Evolutionary conservation across 2,113 vertebrate genomes (phyloP).

Genomic region (Pandion haliaetus): DNA sequence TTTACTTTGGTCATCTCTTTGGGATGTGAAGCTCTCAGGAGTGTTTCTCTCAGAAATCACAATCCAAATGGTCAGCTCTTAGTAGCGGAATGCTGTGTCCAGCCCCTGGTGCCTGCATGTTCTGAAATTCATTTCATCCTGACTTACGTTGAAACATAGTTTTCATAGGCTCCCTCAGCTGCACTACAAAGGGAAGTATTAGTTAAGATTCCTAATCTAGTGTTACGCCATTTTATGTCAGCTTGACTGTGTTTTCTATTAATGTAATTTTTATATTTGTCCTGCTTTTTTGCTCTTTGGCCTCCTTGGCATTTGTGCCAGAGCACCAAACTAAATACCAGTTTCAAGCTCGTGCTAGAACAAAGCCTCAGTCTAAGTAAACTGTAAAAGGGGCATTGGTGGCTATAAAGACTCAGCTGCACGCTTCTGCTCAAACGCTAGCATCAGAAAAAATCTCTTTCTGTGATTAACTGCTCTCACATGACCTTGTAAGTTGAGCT

Average conservation of each 20-base stretch:
- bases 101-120: too few species aligned
- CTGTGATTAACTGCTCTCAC: background rate
- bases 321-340: background rate
- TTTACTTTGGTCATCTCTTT: background rate
- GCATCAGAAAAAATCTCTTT: background rate
- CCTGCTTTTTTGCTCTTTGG: background rate
- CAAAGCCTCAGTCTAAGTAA: background rate
- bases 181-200: rapidly evolving
- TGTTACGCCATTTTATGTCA: background rate
- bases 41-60: background rate
- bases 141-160: background rate
- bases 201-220: background rate
- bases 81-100: rapidly evolving
- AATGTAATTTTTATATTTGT: background rate
- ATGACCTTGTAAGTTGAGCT: background rate
- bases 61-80: background rate
- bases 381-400: background rate
- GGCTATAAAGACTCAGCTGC: background rate
- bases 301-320: background rate
- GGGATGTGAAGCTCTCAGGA: background rate
- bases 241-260: background rate
- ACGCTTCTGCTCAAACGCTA: background rate
- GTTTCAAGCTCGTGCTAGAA: background rate
- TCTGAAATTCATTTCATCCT: background rate
- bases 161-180: background rate